Conservation (phyloP, 2,113 vertebrate genomes). For the Rhinichthys klamathensis region DNA sequence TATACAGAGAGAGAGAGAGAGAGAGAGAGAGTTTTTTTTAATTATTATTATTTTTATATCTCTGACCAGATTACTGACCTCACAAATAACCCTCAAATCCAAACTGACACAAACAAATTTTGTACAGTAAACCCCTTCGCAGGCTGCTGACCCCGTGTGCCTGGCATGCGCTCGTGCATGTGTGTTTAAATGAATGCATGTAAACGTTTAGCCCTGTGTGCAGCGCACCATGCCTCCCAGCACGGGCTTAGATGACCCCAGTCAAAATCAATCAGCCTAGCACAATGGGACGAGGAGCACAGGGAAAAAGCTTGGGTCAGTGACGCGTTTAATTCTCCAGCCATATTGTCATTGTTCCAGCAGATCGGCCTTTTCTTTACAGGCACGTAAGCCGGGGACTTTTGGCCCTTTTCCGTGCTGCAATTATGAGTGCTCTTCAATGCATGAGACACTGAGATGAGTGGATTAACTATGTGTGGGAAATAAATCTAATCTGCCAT, state of each 20-base stretch:
- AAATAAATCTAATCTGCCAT: slow-evolving; percentile 74
- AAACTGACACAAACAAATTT: background rate
- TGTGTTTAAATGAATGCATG: slow-evolving; percentile 74
- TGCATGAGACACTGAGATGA: slow-evolving; percentile 77
- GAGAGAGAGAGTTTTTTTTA: too few species aligned
- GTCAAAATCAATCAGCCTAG: slow-evolving; percentile 75
- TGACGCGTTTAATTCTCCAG: slow-evolving; percentile 67
- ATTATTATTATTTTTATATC: too few species aligned
- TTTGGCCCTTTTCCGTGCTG: slow-evolving; percentile 57
- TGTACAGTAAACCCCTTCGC: background rate
- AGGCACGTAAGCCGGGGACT: slow-evolving; percentile 64
- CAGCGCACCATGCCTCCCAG: slow-evolving; percentile 64
- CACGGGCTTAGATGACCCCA: slow-evolving; percentile 71
- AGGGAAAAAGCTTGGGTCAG: slow-evolving; percentile 65
- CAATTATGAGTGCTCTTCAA: slow-evolving; percentile 72
- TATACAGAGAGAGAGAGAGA: too few species aligned
- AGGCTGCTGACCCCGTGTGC: background rate
- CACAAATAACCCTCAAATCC: too few species aligned
- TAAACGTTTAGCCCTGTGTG: slow-evolving; percentile 73
- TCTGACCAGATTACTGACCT: too few species aligned
- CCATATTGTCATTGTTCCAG: slow-evolving; percentile 65
- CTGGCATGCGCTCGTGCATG: slow-evolving; percentile 18
- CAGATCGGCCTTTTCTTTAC: slow-evolving; percentile 59
- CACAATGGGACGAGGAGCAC: slow-evolving; percentile 71
- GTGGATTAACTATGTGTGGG: slow-evolving; percentile 75